Percentiles rank a stretch among this genome's conserved stretches.
Conservation (phyloP, 2,797 vertebrate genomes). For the Spea hammondii region DNA sequence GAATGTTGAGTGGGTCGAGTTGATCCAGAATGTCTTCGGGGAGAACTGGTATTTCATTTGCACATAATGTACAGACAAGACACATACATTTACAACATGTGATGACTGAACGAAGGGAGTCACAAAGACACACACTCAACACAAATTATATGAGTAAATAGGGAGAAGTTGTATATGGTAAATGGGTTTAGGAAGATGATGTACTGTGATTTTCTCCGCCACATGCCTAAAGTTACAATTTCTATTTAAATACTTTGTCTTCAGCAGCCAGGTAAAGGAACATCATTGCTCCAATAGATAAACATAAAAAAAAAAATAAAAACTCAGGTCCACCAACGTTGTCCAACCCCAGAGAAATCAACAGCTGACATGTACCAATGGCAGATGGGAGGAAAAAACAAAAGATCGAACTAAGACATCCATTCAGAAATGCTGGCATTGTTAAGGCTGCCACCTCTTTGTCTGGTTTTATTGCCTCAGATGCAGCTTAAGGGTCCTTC, state of each 20-base stretch:
- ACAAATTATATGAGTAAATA: not conserved
- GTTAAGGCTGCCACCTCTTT: constrained; percentile 67
- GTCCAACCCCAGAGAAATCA: constrained; percentile 33
- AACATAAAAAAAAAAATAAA: not conserved
- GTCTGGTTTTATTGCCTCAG: constrained; percentile 74
- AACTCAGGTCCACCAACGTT: constrained; percentile 22
- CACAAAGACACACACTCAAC: constrained; percentile 15
- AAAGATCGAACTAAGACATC: constrained; percentile 56
- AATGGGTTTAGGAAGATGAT: not conserved
- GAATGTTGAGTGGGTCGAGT: not conserved
- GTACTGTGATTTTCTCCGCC: not conserved
- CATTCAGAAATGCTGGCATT: constrained; percentile 65
- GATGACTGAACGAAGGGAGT: not conserved
- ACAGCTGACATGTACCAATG: constrained; percentile 53
- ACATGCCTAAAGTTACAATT: not conserved
- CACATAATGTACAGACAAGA: constrained; percentile 4
- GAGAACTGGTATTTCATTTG: constrained; percentile 21
- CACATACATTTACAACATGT: constrained; percentile 7
- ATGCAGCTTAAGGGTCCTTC: constrained; percentile 55
- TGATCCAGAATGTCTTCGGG: not conserved
- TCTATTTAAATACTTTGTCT: not conserved
- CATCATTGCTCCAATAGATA: not conserved
- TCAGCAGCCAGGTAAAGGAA: not conserved
- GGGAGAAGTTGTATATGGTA: not conserved
- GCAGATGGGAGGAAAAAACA: constrained; percentile 56